phyloP scores from a whole-genome alignment of 2,888 invertebrate species.

The Pterobdella sp. region DNA sequence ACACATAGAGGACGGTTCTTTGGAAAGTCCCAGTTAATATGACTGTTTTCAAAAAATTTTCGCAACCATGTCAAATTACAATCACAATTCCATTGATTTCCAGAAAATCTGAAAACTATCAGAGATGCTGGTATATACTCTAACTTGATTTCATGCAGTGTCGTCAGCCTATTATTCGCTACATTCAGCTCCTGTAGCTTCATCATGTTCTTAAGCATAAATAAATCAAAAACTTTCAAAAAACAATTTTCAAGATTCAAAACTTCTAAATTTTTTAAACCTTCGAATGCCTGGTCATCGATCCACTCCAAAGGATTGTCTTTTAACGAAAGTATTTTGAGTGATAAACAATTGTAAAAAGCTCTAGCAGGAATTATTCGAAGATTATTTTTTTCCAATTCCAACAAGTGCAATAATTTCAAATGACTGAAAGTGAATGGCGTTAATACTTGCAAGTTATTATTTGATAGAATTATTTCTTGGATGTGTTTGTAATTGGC shows the following conservation, averaged over 20 bases:
- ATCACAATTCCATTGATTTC: slow-evolving; percentile 38
- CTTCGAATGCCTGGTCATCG: slow-evolving; percentile 32
- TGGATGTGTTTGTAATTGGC: slow-evolving; percentile 22
- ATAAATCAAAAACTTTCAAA: slow-evolving; percentile 33
- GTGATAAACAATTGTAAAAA: slow-evolving; percentile 33
- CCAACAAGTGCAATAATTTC: slow-evolving; percentile 21
- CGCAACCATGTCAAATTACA: slow-evolving; percentile 37
- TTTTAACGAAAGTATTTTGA: slow-evolving; percentile 34
- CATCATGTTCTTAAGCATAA: slow-evolving; percentile 31
- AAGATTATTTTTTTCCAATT: slow-evolving; percentile 11
- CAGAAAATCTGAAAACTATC: slow-evolving; percentile 34
- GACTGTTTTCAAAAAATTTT: slow-evolving; percentile 30
- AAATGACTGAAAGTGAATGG: slow-evolving; percentile 21
- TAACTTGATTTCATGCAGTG: slow-evolving; percentile 30
- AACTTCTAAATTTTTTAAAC: slow-evolving; percentile 36
- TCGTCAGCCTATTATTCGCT: slow-evolving; percentile 36
- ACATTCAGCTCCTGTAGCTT: slow-evolving; percentile 37
- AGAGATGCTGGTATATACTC: slow-evolving; percentile 32
- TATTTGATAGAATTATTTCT: slow-evolving; percentile 21
- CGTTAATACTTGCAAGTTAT: slow-evolving; percentile 4
- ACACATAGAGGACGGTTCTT: slow-evolving; percentile 36
- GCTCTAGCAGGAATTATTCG: slow-evolving; percentile 27
- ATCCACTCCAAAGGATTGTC: slow-evolving; percentile 34
- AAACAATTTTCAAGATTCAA: slow-evolving; percentile 37
- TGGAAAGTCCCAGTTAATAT: slow-evolving; percentile 36